Percentiles rank a stretch among this genome's conserved stretches.
Evolutionary conservation across 2,797 vertebrate species (phyloP).

Genomic region (Pangasius mekongensis): DNA sequence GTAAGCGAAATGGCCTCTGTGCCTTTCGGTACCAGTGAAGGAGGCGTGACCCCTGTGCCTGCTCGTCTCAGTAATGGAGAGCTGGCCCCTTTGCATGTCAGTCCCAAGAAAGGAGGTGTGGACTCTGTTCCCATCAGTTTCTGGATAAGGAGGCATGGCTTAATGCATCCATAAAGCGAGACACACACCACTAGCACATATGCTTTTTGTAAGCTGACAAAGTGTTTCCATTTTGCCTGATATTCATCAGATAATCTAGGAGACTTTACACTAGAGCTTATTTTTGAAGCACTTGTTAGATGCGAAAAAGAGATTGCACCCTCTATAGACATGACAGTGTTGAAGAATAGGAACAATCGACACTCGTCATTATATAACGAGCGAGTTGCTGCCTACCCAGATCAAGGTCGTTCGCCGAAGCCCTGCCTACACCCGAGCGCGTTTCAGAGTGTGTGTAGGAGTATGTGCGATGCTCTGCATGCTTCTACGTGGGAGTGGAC

Average conservation of each 20-base stretch:
- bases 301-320: not conserved
- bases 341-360: constrained; percentile 15
- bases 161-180: not conserved
- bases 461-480: constrained; percentile 31
- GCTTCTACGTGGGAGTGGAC: constrained; percentile 31
- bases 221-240: not conserved
- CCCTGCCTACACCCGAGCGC: constrained; percentile 17
- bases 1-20: too few species aligned
- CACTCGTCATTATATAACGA: constrained; percentile 35
- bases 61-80: not conserved
- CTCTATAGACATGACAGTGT: not conserved
- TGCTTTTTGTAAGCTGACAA: not conserved
- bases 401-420: constrained; percentile 25
- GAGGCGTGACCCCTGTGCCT: not conserved
- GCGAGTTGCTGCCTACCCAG: constrained; percentile 22
- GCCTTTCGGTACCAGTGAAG: not conserved
- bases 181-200: not conserved
- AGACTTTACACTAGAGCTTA: constrained; percentile 4
- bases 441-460: constrained; percentile 39
- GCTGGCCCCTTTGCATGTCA: not conserved
- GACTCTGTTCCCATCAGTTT: not conserved
- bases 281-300: constrained; percentile 18
- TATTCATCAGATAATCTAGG: not conserved
- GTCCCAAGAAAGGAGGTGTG: not conserved
- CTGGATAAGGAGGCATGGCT: not conserved